phyloP scores from a whole-genome alignment of 2,113 vertebrate species.

The Leucosticte australis region DNA sequence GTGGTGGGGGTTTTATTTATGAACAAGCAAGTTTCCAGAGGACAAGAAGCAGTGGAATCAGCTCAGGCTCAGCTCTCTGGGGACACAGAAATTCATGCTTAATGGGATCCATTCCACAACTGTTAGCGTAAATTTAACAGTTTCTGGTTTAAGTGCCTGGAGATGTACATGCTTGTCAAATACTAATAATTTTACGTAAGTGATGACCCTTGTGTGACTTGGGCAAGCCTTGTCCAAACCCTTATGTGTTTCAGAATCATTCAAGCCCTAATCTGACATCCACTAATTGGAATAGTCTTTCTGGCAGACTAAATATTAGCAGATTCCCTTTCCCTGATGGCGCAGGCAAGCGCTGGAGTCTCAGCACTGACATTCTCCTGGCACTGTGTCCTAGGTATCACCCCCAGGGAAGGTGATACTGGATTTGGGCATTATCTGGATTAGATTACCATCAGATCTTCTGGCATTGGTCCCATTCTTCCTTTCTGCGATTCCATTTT shows the following conservation, averaged over 20 bases:
- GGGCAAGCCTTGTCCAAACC: neutral
- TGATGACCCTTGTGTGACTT: conserved; percentile 16
- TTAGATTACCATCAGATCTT: conserved; percentile 8
- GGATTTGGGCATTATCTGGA: conserved; percentile 17
- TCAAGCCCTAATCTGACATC: conserved; percentile 45
- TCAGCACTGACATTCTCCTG: conserved; percentile 39
- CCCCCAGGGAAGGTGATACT: neutral
- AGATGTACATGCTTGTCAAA: conserved; percentile 23
- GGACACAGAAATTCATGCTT: neutral
- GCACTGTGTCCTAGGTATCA: neutral
- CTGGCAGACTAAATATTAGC: conserved; percentile 67
- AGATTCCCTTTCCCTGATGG: conserved; percentile 26
- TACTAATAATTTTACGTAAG: conserved; percentile 32
- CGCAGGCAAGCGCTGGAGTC: neutral
- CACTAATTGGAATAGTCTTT: conserved; percentile 33
- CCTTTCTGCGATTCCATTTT: neutral
- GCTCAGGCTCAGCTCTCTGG: neutral
- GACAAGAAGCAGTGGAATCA: neutral
- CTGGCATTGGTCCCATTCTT: conserved; percentile 4
- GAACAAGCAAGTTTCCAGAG: conserved; percentile 9
- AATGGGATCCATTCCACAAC: neutral
- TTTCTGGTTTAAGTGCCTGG: neutral
- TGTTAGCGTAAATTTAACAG: neutral
- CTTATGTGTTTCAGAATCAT: neutral
- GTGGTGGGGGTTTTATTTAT: neutral